These are phyloP conservation scores for Euura saliciscinereae DNA, from an alignment of 1,140 invertebrate genomes.

Conservation along the genomic window DNA sequence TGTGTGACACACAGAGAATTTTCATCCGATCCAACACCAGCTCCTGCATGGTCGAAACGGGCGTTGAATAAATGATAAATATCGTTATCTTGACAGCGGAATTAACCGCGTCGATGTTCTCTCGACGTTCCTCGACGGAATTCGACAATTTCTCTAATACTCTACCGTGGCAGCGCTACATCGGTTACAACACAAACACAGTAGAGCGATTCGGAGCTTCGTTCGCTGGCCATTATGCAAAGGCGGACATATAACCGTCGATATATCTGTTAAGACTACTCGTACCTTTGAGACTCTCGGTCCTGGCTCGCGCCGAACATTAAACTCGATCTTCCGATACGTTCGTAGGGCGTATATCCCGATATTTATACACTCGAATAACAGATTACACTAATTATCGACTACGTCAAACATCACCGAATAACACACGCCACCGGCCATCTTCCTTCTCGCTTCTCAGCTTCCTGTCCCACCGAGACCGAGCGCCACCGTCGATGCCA, in stretches of 20 bases:
- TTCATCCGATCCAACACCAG: too few relatives aligned
- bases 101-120: too few relatives aligned
- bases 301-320: background rate
- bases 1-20: too few relatives aligned
- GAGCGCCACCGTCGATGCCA: background rate
- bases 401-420: slow-evolving; percentile 19
- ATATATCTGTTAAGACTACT: background rate
- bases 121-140: too few relatives aligned
- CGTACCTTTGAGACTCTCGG: slow-evolving; percentile 24
- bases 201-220: background rate
- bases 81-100: too few relatives aligned
- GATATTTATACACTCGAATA: slow-evolving; percentile 11
- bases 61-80: too few relatives aligned
- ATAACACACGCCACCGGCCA: slow-evolving; percentile 40
- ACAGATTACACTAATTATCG: slow-evolving; percentile 14
- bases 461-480: background rate
- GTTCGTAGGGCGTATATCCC: slow-evolving; percentile 14
- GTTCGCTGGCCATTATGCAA: background rate
- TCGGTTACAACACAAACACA: background rate
- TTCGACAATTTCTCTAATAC: too few relatives aligned
- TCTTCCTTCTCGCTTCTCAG: slow-evolving; percentile 25
- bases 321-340: slow-evolving; percentile 12
- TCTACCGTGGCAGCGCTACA: too few relatives aligned
- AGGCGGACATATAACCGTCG: background rate
- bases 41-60: too few relatives aligned